Evolutionary conservation across 2,888 invertebrate genomes (phyloP), one percentile per base, ranked within the genome.

Genomic region (Torymus texanus): DNA sequence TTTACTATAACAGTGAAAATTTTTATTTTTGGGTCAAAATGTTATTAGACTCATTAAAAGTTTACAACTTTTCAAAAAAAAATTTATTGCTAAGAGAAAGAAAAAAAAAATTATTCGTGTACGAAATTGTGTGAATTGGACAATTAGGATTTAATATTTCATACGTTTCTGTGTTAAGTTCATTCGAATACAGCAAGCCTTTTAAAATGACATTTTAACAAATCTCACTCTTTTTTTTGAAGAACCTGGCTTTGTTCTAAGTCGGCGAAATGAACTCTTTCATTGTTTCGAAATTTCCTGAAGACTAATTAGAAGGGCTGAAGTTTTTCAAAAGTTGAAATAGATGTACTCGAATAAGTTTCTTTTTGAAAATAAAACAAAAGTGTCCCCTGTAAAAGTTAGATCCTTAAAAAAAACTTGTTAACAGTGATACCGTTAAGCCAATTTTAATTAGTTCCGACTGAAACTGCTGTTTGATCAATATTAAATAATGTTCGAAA

Each of bases 221-320:
- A 29, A 29, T 29, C 4, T 29, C 29, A 2, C 29, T 29, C 29
- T 29, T 4, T 29, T 29, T 29, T 29, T 18, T 72, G 21, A 55
- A 73, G 29, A 29, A 63, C 53, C 24, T 29, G 55, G 63, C 71
- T 62, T 73, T 55, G 63, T 70, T 70, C 59, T 10, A 50, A 70
- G 18, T 59, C 70, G 13, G 1, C n/a, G 3, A 70, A 51, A 59
- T 50, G 50, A 70, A 59, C 14, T 59, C 18, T 70, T 50, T 51
- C 70, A 70, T 21, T 70, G 70, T 70, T 70, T 70, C 59, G 13
- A 12, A 68, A 12, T 18, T 16, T 16, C 18, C n/a, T 41, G 41
- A 13, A n/a, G 55, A 13, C 70, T 70, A 70, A 70, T 70, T 70
- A 70, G 59, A 59, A 70, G 70, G 16, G 41, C 67, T 29, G 55